These are phyloP conservation scores for Trichogramma evanescens DNA, from an alignment of 2,888 invertebrate species.

Conservation along the genomic window DNA sequence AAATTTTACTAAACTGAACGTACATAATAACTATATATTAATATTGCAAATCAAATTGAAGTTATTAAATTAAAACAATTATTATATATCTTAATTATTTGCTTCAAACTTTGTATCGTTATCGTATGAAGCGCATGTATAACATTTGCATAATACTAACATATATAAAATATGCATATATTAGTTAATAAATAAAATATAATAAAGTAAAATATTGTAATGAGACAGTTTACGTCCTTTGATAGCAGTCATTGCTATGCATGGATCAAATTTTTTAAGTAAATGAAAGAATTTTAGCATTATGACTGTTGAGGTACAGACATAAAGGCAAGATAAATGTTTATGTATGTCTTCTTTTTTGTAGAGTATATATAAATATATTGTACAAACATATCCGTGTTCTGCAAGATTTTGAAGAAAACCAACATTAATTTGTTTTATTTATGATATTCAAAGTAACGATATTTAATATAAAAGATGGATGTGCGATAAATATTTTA, in stretches of 20 bases:
- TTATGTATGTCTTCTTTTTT: constrained; percentile 15
- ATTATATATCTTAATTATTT: background rate
- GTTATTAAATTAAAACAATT: background rate
- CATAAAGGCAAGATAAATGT: constrained; percentile 18
- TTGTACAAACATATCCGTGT: constrained; percentile 7
- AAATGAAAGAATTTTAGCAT: constrained; percentile 7
- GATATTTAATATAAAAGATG: constrained; percentile 12
- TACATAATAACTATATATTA: background rate
- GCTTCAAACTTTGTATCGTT: constrained; percentile 9
- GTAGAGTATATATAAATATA: constrained; percentile 12
- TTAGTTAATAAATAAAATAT: constrained; percentile 4
- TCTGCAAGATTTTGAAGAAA: constrained; percentile 11
- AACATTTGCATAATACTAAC: constrained; percentile 7
- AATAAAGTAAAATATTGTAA: background rate
- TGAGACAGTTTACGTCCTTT: constrained; percentile 14
- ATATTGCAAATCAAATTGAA: background rate
- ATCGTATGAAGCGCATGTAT: background rate
- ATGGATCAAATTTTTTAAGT: constrained; percentile 7
- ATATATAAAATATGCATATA: constrained; percentile 9
- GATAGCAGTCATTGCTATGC: constrained; percentile 10
- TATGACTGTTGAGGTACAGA: constrained; percentile 20
- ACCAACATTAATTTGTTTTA: constrained; percentile 14
- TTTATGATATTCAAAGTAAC: constrained; percentile 10
- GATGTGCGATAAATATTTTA: constrained; percentile 11
- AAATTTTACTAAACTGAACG: background rate